Conservation (phyloP, 2,113 vertebrate genomes). For the Ciconia stormi region DNA sequence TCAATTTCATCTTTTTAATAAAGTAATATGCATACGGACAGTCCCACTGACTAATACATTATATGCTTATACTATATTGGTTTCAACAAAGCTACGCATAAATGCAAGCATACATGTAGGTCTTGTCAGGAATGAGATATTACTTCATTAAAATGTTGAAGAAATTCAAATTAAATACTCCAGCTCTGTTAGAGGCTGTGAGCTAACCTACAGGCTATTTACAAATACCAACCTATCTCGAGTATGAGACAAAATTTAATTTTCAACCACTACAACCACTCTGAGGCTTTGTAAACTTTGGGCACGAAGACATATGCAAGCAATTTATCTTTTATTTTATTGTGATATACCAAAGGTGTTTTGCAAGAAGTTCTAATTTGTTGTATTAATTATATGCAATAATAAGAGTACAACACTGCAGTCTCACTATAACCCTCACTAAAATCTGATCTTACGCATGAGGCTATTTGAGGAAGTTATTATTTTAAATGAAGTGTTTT, state of each 20-base stretch:
- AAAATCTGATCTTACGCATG: neutral
- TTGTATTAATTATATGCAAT: constrained; percentile 3
- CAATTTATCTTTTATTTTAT: neutral
- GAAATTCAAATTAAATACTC: constrained; percentile 50
- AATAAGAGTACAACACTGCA: neutral
- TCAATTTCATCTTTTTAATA: neutral
- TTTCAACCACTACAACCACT: constrained; percentile 23
- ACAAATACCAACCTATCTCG: neutral
- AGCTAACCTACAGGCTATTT: constrained; percentile 60
- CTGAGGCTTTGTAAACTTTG: constrained; percentile 23
- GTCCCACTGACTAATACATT: neutral
- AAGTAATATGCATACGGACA: neutral
- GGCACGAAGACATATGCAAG: neutral
- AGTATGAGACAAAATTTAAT: constrained; percentile 8
- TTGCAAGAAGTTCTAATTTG: neutral
- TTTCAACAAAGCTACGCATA: neutral
- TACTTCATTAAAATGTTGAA: constrained; percentile 64
- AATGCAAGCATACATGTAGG: neutral
- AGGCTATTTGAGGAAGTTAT: neutral
- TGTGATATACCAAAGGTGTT: neutral
- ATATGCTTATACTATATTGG: neutral
- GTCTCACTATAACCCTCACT: neutral
- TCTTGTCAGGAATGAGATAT: constrained; percentile 50
- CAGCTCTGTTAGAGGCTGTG: neutral
- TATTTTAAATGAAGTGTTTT: neutral